These are phyloP conservation scores for Galeopsomyia nigrocyanea DNA, from an alignment of 2,888 invertebrate species.

Conservation along the genomic window DNA sequence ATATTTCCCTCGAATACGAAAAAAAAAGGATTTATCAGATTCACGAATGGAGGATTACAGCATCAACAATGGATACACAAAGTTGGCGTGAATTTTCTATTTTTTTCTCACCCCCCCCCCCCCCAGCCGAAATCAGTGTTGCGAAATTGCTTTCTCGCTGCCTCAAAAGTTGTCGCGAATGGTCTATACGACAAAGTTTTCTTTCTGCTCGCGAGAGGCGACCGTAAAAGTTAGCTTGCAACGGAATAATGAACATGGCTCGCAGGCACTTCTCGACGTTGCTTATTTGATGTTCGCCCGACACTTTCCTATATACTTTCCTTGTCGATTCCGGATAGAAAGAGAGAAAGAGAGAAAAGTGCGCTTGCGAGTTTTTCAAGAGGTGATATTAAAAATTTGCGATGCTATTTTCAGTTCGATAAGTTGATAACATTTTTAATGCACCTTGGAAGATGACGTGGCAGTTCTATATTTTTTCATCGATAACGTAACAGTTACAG, in stretches of 20 bases:
- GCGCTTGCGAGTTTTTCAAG: too few relatives aligned
- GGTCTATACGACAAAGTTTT: slow-evolving; percentile 21
- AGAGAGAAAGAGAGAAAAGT: not conserved
- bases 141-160: slow-evolving; percentile 39
- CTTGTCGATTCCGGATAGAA: not conserved
- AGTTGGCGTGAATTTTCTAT: slow-evolving; percentile 26
- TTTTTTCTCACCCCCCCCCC: slow-evolving; percentile 22
- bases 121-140: slow-evolving; percentile 18
- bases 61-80: slow-evolving; percentile 5
- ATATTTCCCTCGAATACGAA: too few relatives aligned
- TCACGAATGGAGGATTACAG: not conserved
- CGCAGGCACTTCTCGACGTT: not conserved
- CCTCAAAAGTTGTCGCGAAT: slow-evolving; percentile 17
- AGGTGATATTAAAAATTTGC: too few relatives aligned
- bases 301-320: slow-evolving; percentile 5
- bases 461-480: too few relatives aligned
- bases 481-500: too few relatives aligned
- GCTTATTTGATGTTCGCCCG: slow-evolving; percentile 18
- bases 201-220: not conserved
- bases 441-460: too few relatives aligned
- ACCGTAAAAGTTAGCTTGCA: slow-evolving; percentile 19
- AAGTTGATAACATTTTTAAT: too few relatives aligned
- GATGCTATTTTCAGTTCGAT: too few relatives aligned
- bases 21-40: not conserved
- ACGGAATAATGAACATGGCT: slow-evolving; percentile 34